Base-by-base conservation (phyloP, 2,888 invertebrate genomes). In the Drosophila prostipennis region DNA sequence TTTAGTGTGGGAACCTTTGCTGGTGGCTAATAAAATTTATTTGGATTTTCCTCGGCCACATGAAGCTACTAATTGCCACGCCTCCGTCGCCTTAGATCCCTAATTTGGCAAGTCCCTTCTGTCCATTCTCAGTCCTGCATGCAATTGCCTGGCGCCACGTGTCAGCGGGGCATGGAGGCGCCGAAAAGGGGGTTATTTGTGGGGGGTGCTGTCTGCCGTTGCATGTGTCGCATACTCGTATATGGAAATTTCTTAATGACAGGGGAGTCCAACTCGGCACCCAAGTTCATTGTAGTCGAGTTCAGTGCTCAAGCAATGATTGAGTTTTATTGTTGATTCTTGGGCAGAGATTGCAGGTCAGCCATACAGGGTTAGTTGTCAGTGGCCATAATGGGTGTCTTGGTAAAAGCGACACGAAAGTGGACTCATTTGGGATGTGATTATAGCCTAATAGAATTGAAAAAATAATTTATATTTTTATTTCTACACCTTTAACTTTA, bases 171-270 rank as follows among this genome's bases (percentile, higher is more conserved):
- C 32, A 32, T 16, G 32, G 19, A 7, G 26, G 45, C 26, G 56
- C 26, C 16, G 26, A 29, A 16, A 13, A 11, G 43, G 53, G 34
- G n/a, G 39, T 10, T 32, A 26, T 14, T 48, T n/a, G 51, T 6
- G 13, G 39, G 37, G 37, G 42, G 52, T 36, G 23, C 14, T 46
- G 40, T 39, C 46, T 40, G 6, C 36, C 65, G 42, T 78, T 72
- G 78, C 81, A 80, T 78, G 81, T 80, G 81, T 76, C 61, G 72
- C 65, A 77, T 75, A 37, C 37, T 37, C 37, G 37, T 13, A 78
- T 78, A 80, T 80, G 79, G 71, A 84, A 79, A 78, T 76, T 75
- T 45, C 74, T 54, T 84, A 81, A 83, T 83, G 77, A 84, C 71
- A 74, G 78, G 77, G 85, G 79, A 46, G 77, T 73, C 42, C 54